A percentile compares a stretch with the other conserved stretches of the same genome.
Evolutionary conservation across 2,888 invertebrate species (phyloP).

Genomic region (Steromphala cineraria): DNA sequence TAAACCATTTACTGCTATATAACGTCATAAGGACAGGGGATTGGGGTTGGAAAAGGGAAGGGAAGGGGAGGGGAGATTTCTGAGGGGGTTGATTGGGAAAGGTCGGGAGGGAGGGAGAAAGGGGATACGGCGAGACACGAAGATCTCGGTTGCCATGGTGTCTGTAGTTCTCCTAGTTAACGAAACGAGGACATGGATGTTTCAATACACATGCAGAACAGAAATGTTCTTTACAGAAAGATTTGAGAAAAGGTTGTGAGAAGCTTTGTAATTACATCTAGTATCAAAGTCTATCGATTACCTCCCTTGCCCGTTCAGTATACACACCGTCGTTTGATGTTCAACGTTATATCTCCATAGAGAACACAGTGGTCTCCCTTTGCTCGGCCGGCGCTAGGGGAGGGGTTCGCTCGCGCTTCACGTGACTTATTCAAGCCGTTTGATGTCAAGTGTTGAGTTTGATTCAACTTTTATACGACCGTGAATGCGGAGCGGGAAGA

Average conservation of each 20-base stretch:
- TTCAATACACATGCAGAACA: conserved; percentile 11
- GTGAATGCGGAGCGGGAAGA: background rate
- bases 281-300: conserved; percentile 17
- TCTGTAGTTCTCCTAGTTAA: background rate
- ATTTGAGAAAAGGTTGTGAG: conserved; percentile 9
- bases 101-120: background rate
- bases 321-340: conserved; percentile 18
- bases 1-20: no score
- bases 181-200: conserved; percentile 5
- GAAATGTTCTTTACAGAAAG: conserved; percentile 13
- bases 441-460: conserved; percentile 21
- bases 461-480: conserved; percentile 16
- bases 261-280: conserved; percentile 19
- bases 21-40: background rate
- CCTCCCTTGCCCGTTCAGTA: conserved; percentile 16
- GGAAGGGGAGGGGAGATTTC: background rate
- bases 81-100: background rate
- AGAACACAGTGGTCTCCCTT: background rate
- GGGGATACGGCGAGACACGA: background rate
- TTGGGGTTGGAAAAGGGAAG: background rate
- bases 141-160: background rate
- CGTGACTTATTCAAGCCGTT: background rate
- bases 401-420: background rate
- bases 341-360: background rate
- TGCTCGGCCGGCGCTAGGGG: background rate